Evolutionary conservation across 2,797 vertebrate species (phyloP).

Genomic region (Ceryle rudis): DNA sequence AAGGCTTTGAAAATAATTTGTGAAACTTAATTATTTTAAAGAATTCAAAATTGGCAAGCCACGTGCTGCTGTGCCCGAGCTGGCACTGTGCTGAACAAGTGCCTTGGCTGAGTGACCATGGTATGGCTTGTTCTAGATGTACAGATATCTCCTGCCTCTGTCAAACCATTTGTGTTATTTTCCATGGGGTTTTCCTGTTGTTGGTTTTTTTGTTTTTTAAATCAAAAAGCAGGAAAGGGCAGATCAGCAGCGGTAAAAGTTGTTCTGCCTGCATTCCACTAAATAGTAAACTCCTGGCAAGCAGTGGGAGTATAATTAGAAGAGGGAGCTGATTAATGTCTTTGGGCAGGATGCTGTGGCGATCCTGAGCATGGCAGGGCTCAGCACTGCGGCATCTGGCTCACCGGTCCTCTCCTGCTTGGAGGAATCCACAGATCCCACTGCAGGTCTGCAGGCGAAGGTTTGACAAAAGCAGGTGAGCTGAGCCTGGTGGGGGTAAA

Average conservation of each 20-base stretch:
- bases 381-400: not conserved
- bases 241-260: not conserved
- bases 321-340: not conserved
- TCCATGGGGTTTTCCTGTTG: not conserved
- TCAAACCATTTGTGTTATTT: not conserved
- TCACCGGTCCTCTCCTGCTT: not conserved
- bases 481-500: not conserved
- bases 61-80: not conserved
- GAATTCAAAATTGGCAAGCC: not conserved
- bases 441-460: not conserved
- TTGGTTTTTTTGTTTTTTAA: not conserved
- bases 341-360: not conserved
- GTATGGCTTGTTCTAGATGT: not conserved
- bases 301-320: not conserved
- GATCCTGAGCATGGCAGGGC: not conserved
- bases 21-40: not conserved
- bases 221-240: not conserved
- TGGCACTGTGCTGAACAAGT: not conserved
- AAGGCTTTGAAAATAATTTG: not conserved
- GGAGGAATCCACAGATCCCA: not conserved
- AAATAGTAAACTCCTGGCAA: not conserved
- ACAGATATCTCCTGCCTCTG: not conserved
- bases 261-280: not conserved
- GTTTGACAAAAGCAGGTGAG: not conserved
- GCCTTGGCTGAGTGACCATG: not conserved